Evolutionary conservation across 2,888 invertebrate species (phyloP), one percentile per base, ranked within the genome.

Genomic region (Lasioglossum morio): DNA sequence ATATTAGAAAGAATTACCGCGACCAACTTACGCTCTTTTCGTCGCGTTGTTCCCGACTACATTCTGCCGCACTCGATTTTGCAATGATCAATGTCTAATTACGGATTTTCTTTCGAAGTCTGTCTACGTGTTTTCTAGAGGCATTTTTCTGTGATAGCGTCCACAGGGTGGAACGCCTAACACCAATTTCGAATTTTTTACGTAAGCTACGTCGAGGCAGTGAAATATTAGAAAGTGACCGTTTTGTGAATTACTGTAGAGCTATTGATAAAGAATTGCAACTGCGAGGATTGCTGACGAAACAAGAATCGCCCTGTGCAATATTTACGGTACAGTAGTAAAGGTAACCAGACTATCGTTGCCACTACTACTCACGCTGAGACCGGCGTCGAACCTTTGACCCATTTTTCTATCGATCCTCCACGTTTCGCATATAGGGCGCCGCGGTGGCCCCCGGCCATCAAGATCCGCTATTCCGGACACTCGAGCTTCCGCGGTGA

Each of bases 391-490:
- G 88, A 92, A 93, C 89, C 93, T 94, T 91, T 93, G 94, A 94
- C 94, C 94, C 90, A 94, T 94, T 94, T 94, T 94, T 93, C 92
- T 92, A 94, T 94, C 92, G 94, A 94, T 94, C 84, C 70, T 53
- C 43, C 63, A 43, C 23, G 12, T 43, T 60, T 82, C 85, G 86
- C 82, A 87, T 87, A 84, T 89, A 87, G 86, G 86, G 48, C 37
- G 43, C 72, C 34, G 60, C 40, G 40, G 77, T 72, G 43, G 60
- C 40, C 63, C 43, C 63, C 40, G 43, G 72, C 75, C 43, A 43
- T 46, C 72, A 43, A 78, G 72, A 85, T 85, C 46, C 75, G 40
- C n/a, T 74, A 63, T 60, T 63, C 34, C 70, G 12, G 53, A n/a
- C 84, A 79, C 30, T 84, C 53, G 46, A 57, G 70, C 60, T 79